Percentiles rank a stretch among this genome's conserved stretches.
Conservation (phyloP, 1,140 invertebrate genomes). For the Aplysia californica region DNA sequence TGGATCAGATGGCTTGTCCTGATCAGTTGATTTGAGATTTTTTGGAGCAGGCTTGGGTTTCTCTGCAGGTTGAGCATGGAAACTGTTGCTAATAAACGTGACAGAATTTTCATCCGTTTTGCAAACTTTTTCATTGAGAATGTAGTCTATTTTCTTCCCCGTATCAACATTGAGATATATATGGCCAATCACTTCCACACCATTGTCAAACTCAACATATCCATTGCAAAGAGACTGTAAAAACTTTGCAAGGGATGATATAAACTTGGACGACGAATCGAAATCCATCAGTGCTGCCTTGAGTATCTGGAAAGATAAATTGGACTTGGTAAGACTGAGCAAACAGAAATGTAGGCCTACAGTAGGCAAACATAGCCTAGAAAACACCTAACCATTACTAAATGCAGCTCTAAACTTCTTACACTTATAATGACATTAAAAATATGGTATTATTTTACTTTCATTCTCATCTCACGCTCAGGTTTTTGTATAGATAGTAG, state of each 20-base stretch:
- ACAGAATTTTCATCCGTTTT: slow-evolving; percentile 39
- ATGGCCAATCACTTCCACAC: slow-evolving; percentile 36
- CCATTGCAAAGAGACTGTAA: slow-evolving; percentile 36
- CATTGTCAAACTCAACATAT: slow-evolving; percentile 35
- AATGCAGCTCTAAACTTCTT: no score
- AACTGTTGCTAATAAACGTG: slow-evolving; percentile 38
- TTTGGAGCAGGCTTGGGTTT: slow-evolving; percentile 21
- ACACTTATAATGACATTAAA: no score
- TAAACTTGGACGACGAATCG: slow-evolving; percentile 38
- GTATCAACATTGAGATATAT: slow-evolving; percentile 39
- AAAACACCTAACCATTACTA: no score
- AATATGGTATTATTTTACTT: no score
- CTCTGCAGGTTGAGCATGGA: slow-evolving; percentile 33
- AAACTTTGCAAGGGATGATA: slow-evolving; percentile 33
- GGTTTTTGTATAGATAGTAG: no score
- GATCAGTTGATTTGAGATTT: neutral
- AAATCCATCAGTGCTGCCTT: no score
- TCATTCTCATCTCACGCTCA: no score
- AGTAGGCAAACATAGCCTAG: no score
- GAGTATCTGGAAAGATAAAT: no score
- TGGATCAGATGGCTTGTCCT: neutral
- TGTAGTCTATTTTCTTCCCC: slow-evolving; percentile 37
- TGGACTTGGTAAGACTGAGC: no score
- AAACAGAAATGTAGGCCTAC: no score
- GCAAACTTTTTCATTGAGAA: slow-evolving; percentile 38